These are phyloP conservation scores for Aythya baeri DNA, from an alignment of 2,113 vertebrate genomes.

Conservation along the genomic window DNA sequence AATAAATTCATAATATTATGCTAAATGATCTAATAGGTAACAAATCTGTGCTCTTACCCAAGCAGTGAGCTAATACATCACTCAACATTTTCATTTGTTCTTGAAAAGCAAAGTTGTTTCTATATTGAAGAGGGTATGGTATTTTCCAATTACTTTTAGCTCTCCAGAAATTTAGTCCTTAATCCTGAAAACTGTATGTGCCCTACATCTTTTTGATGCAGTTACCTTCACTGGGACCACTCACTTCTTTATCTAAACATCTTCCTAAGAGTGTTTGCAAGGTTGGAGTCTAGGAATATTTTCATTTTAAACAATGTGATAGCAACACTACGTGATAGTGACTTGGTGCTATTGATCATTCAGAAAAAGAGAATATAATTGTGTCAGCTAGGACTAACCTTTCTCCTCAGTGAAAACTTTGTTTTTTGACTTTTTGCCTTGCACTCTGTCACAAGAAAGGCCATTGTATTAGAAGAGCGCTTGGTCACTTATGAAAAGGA, in stretches of 20 bases:
- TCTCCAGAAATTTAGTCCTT: neutral
- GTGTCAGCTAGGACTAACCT: neutral
- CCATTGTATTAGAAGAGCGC: neutral
- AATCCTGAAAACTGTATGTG: neutral
- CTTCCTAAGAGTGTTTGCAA: neutral
- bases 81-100: neutral
- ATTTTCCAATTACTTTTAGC: neutral
- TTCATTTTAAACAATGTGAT: neutral
- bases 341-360: neutral
- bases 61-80: neutral
- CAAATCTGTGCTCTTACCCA: neutral
- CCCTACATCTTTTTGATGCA: neutral
- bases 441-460: neutral
- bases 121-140: neutral
- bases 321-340: neutral
- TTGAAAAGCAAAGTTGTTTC: neutral
- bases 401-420: neutral
- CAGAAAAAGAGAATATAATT: neutral
- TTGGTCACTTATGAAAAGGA: neutral
- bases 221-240: neutral
- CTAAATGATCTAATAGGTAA: neutral
- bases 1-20: neutral
- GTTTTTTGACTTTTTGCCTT: neutral
- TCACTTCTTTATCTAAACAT: neutral
- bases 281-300: neutral